Base-by-base conservation (phyloP, 2,797 vertebrate genomes). In the Lerista edwardsae region DNA sequence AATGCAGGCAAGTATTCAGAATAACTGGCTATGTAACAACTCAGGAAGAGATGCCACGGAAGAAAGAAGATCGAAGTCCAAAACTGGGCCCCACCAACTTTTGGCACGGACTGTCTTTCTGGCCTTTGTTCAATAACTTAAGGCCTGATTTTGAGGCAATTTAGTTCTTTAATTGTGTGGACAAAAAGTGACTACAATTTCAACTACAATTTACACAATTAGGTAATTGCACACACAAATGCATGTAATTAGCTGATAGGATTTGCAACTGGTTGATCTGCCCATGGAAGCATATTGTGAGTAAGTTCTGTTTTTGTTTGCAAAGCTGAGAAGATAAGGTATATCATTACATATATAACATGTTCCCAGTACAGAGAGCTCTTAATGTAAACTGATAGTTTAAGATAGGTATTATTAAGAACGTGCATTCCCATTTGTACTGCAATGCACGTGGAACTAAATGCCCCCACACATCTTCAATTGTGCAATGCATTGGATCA, bases 201-300 rank as follows among this genome's bases (percentile, higher is more conserved):
- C 77, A 84, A 69, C 76, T 59, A 84, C 62, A 73, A 84, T 84
- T 71, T 84, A 59, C 83, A 79, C 83, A 84, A 84, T 84, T 84
- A 84, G 71, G 76, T 84, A 84, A 84, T 84, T 84, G 83, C 69
- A 64, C 69, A 73, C 69, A 80, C 77, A 85, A 71, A 80, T 85
- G 65, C 64, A 80, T 80, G 62, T 68, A 85, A 85, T 85, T 85
- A 85, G 78, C 62, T 85, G 73, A 80, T 75, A 51, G 78, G 72
- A 80, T 75, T 80, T 85, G 62, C 78, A 85, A 62, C 59, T 85
- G 55, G 64, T 65, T 68, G 72, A 67, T 80, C 72, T 61, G 71
- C 74, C 34, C 72, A 80, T 23, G 41, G 81, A 57, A 57, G 44
- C n/a, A 27, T 75, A 75, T 44, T 55, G 36, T 55, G 51, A 67